Conservation (phyloP, 2,888 invertebrate genomes). For the Gryllus longicercus region DNA sequence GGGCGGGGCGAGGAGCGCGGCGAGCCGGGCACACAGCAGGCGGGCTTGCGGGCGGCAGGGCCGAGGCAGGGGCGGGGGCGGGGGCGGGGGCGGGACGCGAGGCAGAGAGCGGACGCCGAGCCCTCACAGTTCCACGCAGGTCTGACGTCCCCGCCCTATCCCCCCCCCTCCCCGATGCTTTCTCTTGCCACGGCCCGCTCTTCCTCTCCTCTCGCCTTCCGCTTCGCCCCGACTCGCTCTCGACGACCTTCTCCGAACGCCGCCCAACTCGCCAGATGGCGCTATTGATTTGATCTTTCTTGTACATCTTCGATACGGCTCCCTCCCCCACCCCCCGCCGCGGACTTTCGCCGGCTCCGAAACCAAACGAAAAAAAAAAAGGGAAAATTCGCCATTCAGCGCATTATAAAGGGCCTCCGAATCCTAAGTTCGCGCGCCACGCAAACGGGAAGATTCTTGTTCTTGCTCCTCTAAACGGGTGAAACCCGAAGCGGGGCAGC, state of each 20-base stretch:
- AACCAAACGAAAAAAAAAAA: neutral
- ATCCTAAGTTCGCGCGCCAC: neutral
- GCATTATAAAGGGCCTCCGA: neutral
- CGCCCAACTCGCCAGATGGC: neutral
- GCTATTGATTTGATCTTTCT: constrained; percentile 8
- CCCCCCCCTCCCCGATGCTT: neutral
- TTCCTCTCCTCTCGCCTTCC: neutral
- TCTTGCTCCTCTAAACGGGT: neutral
- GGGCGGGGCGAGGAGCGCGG: neutral
- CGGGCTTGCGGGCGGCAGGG: neutral
- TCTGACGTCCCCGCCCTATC: neutral
- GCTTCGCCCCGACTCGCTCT: neutral
- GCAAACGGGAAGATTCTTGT: neutral
- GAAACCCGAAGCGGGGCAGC: neutral
- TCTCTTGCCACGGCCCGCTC: neutral
- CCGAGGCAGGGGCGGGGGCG: neutral
- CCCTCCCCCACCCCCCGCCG: neutral
- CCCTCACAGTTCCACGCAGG: neutral
- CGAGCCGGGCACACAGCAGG: neutral
- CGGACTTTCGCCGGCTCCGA: neutral
- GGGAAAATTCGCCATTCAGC: neutral
- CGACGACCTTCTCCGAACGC: no score
- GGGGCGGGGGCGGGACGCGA: neutral
- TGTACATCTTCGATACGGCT: constrained; percentile 8
- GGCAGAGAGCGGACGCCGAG: neutral